phyloP scores from a whole-genome alignment of 2,888 invertebrate genomes.

The Mycalesis mineus region DNA sequence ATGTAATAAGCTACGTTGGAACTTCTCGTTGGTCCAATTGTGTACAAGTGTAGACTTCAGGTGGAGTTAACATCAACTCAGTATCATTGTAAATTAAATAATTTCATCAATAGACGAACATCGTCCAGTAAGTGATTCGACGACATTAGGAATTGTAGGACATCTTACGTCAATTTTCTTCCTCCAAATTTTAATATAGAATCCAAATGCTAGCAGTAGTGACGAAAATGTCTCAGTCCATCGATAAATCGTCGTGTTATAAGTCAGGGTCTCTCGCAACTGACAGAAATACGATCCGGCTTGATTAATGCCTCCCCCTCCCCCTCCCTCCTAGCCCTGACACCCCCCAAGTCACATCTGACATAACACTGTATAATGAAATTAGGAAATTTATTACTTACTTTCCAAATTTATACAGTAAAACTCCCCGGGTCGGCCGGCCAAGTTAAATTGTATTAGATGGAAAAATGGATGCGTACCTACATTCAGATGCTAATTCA shows the following conservation, averaged over 20 bases:
- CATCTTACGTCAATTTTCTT: neutral
- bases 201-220: neutral
- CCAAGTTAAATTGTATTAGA: conserved; percentile 13
- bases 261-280: conserved; percentile 16
- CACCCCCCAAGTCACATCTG: conserved; percentile 9
- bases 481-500: conserved; percentile 10
- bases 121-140: too few relatives aligned
- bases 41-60: too few relatives aligned
- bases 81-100: too few relatives aligned
- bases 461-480: conserved; percentile 2
- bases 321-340: neutral
- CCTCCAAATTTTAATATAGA: neutral
- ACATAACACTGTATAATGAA: conserved; percentile 20
- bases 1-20: too few relatives aligned
- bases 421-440: conserved; percentile 8
- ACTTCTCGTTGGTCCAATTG: too few relatives aligned
- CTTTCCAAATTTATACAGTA: conserved; percentile 16
- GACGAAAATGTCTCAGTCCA: conserved; percentile 6
- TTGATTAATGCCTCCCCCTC: conserved; percentile 14
- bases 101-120: too few relatives aligned
- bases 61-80: too few relatives aligned
- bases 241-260: conserved; percentile 15
- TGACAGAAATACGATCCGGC: conserved; percentile 18
- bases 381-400: conserved; percentile 22
- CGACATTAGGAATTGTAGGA: too few relatives aligned